Conservation (phyloP, 2,888 invertebrate species). For the Machimus rusticus region DNA sequence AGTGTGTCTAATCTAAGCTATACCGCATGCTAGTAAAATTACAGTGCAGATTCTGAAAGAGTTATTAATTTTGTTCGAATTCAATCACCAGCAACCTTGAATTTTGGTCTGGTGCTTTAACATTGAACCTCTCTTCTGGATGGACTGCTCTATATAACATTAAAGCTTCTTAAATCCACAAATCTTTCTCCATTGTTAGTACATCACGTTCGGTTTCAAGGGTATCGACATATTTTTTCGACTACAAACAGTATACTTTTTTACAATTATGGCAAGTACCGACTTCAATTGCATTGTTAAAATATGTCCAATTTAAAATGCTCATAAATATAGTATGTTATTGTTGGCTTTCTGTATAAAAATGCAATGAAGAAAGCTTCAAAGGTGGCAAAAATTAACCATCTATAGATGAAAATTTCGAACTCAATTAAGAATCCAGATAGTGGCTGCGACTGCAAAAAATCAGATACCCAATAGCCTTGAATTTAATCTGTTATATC, state of each 20-base stretch:
- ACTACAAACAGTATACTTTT: neutral
- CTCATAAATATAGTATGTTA: neutral
- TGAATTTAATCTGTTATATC: neutral
- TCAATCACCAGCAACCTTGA: neutral
- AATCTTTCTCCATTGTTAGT: neutral
- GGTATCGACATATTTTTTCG: neutral
- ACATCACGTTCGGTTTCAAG: neutral
- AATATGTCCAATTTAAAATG: neutral
- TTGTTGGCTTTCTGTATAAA: neutral
- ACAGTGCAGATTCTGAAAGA: neutral
- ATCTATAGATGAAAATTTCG: neutral
- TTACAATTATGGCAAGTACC: neutral
- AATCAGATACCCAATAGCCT: neutral
- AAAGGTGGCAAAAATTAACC: neutral
- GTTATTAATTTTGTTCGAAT: neutral
- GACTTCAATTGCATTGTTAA: neutral
- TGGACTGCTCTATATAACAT: neutral
- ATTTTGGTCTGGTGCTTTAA: neutral
- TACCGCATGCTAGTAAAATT: neutral
- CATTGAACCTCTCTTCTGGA: neutral
- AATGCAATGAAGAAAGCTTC: neutral
- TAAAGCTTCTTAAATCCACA: neutral
- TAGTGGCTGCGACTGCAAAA: neutral
- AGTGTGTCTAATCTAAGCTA: neutral
- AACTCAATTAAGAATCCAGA: neutral